phyloP scores from a whole-genome alignment of 2,797 vertebrate genomes.

The Danio aesculapii region DNA sequence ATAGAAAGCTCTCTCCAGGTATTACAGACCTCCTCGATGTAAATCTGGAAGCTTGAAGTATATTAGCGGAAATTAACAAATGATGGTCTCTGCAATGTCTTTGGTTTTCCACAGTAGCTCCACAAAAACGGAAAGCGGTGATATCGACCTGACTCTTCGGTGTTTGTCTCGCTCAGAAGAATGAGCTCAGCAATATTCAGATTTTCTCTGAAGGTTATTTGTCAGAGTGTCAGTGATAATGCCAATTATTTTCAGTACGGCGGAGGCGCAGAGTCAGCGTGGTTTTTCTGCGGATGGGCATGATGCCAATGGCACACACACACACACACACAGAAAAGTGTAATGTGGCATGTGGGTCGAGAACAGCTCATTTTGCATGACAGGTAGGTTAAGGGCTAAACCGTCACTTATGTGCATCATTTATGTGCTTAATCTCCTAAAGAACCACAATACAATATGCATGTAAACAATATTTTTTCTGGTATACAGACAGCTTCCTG shows the following conservation, averaged over 20 bases:
- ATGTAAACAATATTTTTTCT: neutral
- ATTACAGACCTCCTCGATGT: neutral
- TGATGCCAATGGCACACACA: neutral
- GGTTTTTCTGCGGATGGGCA: constrained; percentile 49
- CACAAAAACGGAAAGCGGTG: constrained; percentile 50
- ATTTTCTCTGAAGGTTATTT: constrained; percentile 68
- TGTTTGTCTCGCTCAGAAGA: constrained; percentile 65
- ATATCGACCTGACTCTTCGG: constrained; percentile 64
- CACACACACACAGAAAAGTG: neutral
- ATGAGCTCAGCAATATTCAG: constrained; percentile 67
- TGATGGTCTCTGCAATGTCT: constrained; percentile 23
- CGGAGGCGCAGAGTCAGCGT: constrained; percentile 57
- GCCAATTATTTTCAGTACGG: constrained; percentile 65
- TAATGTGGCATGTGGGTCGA: neutral
- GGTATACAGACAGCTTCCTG: neutral
- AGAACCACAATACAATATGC: neutral
- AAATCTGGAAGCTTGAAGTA: constrained; percentile 19
- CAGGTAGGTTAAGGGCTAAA: neutral
- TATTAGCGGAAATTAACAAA: constrained; percentile 33
- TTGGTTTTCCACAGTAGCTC: constrained; percentile 51
- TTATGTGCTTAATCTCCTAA: neutral
- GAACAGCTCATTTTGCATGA: neutral
- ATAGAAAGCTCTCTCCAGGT: constrained; percentile 4
- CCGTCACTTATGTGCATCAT: neutral
- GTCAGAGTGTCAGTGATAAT: constrained; percentile 68